Percentiles rank a stretch among this genome's conserved stretches.
Conservation (phyloP, 2,888 invertebrate species). For the Pristionchus arcanus region DNA sequence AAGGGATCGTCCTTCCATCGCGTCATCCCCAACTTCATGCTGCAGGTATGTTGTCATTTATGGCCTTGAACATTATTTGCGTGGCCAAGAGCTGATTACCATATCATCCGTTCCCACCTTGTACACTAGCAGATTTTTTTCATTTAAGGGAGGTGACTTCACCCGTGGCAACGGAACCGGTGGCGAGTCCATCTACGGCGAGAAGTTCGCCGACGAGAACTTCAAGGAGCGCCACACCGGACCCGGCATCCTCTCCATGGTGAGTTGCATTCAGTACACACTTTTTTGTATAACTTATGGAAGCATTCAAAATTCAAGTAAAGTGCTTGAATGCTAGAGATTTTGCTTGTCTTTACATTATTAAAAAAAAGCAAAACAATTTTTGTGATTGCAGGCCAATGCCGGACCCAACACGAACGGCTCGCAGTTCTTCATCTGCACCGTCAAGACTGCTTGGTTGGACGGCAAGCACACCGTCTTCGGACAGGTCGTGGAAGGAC, state of each 20-base stretch:
- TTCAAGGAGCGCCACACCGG: constrained; percentile 14
- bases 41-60: constrained; percentile 85
- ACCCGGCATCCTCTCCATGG: constrained; percentile 23
- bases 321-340: too few species aligned
- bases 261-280: neutral
- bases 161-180: neutral
- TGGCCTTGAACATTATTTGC: too few species aligned
- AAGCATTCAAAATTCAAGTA: too few species aligned
- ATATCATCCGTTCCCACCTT: too few species aligned
- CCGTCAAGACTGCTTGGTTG: constrained; percentile 75
- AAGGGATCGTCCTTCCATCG: constrained; percentile 92
- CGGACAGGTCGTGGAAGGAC: constrained; percentile 67
- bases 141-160: constrained; percentile 23
- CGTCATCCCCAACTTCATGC: constrained; percentile 97
- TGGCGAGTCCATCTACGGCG: constrained; percentile 16
- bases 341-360: too few species aligned
- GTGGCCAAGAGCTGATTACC: neutral
- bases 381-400: constrained; percentile 59
- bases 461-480: constrained; percentile 76
- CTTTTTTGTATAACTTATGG: too few species aligned
- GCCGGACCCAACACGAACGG: constrained; percentile 77
- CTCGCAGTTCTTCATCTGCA: constrained; percentile 77
- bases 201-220: constrained; percentile 9
- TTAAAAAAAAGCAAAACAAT: too few species aligned
- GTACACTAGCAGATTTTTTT: neutral